These are phyloP conservation scores for Amblyraja radiata DNA, from an alignment of 2,797 vertebrate genomes.

Conservation along the genomic window DNA sequence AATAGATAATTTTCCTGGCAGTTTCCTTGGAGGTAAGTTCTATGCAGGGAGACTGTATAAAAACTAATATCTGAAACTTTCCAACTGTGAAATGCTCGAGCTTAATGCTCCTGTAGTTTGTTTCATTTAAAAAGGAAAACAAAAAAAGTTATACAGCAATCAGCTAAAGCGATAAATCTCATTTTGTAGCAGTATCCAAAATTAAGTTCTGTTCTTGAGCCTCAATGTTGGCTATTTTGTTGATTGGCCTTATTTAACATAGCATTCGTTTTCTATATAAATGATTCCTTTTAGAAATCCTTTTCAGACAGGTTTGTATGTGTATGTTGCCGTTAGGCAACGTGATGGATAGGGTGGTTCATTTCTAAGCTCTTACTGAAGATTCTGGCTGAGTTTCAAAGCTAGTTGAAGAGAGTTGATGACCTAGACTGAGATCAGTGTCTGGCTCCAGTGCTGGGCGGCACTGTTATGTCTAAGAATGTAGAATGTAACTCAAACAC, in stretches of 20 bases:
- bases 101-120: neutral
- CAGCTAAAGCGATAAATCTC: neutral
- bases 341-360: neutral
- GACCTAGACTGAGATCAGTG: constrained; percentile 22
- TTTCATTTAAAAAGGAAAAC: neutral
- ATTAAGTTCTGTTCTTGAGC: neutral
- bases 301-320: constrained; percentile 22
- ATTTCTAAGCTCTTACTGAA: constrained; percentile 1
- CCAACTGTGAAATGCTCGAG: neutral
- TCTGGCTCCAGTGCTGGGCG: neutral
- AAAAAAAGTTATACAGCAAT: too few relatives aligned
- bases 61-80: too few relatives aligned
- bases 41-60: too few relatives aligned
- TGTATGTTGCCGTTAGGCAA: neutral
- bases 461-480: constrained; percentile 30
- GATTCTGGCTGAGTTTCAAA: constrained; percentile 22
- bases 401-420: neutral
- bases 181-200: neutral
- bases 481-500: neutral
- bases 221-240: neutral
- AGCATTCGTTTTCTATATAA: neutral
- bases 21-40: neutral
- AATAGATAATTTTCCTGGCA: neutral
- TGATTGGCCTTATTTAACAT: neutral
- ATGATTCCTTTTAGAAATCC: neutral